Percentiles rank a stretch among this genome's conserved stretches.
Conservation (phyloP, 1,140 invertebrate species). For the Zaprionus africanus region DNA sequence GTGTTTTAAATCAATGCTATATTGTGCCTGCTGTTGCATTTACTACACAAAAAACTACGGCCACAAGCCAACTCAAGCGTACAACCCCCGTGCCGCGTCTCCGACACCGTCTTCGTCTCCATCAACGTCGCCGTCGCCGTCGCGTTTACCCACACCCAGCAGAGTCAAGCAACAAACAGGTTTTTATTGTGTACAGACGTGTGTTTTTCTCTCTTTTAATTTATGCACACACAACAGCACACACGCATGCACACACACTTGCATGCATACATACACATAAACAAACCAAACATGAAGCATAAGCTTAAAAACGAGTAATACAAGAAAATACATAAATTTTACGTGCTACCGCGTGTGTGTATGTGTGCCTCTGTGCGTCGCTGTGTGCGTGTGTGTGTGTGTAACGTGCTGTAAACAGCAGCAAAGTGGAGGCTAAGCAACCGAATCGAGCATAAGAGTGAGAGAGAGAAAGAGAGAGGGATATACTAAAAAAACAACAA, state of each 20-base stretch:
- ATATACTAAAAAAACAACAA: slow-evolving; percentile 34
- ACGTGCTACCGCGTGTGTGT: slow-evolving; percentile 32
- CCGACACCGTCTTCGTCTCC: not conserved
- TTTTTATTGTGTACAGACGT: slow-evolving; percentile 82
- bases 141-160: slow-evolving; percentile 53
- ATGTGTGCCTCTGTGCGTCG: slow-evolving; percentile 19
- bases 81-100: slow-evolving; percentile 67
- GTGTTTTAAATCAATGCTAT: slow-evolving; percentile 48
- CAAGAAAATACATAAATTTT: slow-evolving; percentile 75
- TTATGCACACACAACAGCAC: slow-evolving; percentile 67
- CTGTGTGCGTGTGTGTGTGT: slow-evolving; percentile 41
- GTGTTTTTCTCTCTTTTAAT: slow-evolving; percentile 69
- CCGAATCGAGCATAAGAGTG: slow-evolving; percentile 51
- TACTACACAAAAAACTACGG: slow-evolving; percentile 50
- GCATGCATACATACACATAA: slow-evolving; percentile 58
- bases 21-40: slow-evolving; percentile 31
- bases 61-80: slow-evolving; percentile 49
- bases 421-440: slow-evolving; percentile 65
- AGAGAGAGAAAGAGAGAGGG: slow-evolving; percentile 29
- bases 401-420: slow-evolving; percentile 69
- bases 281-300: slow-evolving; percentile 66
- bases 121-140: slow-evolving; percentile 7
- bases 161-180: slow-evolving; percentile 75
- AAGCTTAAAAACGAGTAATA: slow-evolving; percentile 75
- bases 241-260: slow-evolving; percentile 54